phyloP scores from a whole-genome alignment of 2,113 vertebrate genomes.

The Trematomus loennbergii region DNA sequence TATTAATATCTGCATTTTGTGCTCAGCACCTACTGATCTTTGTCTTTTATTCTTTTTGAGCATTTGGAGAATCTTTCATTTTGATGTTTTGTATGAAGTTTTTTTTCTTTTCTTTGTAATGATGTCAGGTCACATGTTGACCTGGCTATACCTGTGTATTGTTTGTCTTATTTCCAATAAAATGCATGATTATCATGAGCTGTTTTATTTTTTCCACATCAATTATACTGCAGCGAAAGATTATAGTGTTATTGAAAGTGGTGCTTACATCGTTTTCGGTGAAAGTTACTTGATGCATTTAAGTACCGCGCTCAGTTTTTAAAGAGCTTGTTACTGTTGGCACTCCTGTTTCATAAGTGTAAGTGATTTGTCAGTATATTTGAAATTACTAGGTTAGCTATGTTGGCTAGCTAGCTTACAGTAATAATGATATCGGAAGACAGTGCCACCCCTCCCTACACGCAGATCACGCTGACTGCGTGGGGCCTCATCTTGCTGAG shows the following conservation, averaged over 20 bases:
- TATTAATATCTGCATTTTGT: slow-evolving; percentile 61
- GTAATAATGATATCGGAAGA: too few relatives aligned
- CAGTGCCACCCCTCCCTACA: too few relatives aligned
- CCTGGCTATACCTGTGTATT: slow-evolving; percentile 69
- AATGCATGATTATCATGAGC: slow-evolving; percentile 75
- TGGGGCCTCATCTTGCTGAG: too few relatives aligned
- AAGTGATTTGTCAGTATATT: too few relatives aligned
- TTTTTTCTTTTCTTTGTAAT: slow-evolving; percentile 52
- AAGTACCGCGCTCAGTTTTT: not conserved
- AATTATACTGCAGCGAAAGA: not conserved
- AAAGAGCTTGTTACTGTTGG: too few relatives aligned
- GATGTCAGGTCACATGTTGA: slow-evolving; percentile 63
- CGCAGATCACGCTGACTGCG: too few relatives aligned
- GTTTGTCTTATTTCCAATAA: slow-evolving; percentile 79
- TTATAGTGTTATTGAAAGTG: not conserved
- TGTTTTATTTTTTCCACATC: not conserved
- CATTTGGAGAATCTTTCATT: slow-evolving; percentile 47
- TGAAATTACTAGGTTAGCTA: too few relatives aligned
- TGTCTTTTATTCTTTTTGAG: slow-evolving; percentile 55
- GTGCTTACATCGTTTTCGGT: not conserved
- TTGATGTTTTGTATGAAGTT: slow-evolving; percentile 68
- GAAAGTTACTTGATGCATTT: not conserved
- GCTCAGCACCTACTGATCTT: slow-evolving; percentile 48
- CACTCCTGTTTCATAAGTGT: too few relatives aligned
- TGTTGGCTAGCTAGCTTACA: too few relatives aligned